Evolutionary conservation across 2,113 vertebrate species (phyloP).

Genomic region (Zosterops hypoxanthus): DNA sequence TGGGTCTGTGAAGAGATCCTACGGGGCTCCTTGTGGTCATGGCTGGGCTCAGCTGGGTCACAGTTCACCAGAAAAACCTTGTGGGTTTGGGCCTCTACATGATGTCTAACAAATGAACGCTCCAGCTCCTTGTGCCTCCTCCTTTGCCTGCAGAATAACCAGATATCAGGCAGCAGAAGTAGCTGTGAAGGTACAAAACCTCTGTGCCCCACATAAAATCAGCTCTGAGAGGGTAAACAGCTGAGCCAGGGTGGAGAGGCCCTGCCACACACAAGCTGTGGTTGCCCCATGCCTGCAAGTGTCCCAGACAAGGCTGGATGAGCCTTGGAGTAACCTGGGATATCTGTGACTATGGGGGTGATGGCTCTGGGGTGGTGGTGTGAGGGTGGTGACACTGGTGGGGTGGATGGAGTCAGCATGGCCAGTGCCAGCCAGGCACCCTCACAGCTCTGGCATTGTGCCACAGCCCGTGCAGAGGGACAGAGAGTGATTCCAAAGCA

Average conservation of each 20-base stretch:
- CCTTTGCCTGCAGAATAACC: not conserved
- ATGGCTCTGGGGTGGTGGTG: not conserved
- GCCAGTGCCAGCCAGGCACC: rapidly evolving
- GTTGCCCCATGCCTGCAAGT: not conserved
- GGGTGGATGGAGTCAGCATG: not conserved
- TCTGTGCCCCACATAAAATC: not conserved
- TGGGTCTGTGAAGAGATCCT: rapidly evolving
- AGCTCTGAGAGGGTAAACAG: not conserved
- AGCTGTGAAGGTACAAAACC: not conserved
- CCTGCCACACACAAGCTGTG: not conserved
- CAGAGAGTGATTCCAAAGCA: rapidly evolving
- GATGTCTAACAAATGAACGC: not conserved
- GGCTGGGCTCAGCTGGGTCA: not conserved
- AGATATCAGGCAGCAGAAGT: rapidly evolving
- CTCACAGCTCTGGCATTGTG: rapidly evolving
- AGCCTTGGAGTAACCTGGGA: not conserved
- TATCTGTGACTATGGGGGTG: rapidly evolving
- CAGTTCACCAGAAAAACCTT: not conserved
- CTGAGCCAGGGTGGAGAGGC: not conserved
- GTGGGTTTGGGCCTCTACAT: not conserved
- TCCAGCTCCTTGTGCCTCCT: not conserved
- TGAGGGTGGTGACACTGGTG: rapidly evolving
- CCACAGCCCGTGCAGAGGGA: rapidly evolving
- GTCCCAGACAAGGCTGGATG: not conserved
- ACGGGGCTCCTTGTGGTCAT: rapidly evolving